These are phyloP conservation scores for Microplitis demolitor DNA, from an alignment of 1,140 invertebrate species.

Conservation along the genomic window DNA sequence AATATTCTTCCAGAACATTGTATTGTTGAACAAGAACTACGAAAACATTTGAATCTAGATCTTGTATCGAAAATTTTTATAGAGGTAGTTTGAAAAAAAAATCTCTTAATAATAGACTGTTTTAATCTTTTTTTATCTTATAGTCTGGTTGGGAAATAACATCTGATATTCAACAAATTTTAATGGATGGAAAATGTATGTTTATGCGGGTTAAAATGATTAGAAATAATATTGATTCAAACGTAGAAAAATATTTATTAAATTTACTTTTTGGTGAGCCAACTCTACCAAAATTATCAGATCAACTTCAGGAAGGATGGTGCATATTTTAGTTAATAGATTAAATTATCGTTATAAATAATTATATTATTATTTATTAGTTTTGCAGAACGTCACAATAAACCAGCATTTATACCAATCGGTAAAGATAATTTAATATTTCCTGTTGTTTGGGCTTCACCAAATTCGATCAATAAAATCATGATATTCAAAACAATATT, in stretches of 20 bases:
- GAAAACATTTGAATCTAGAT: conserved; percentile 47
- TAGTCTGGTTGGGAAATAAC: conserved; percentile 47
- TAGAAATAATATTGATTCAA: conserved; percentile 41
- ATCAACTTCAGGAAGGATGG: conserved; percentile 46
- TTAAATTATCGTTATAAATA: not conserved
- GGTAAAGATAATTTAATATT: conserved; percentile 46
- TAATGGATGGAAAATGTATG: conserved; percentile 53
- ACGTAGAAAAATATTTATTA: conserved; percentile 48
- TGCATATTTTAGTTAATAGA: conserved; percentile 27
- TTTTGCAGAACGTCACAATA: conserved; percentile 44
- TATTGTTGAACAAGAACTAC: conserved; percentile 48
- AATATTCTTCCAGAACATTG: conserved; percentile 49
- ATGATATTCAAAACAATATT: conserved; percentile 49
- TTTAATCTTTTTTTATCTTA: conserved; percentile 7
- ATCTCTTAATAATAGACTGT: not conserved
- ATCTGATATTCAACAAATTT: conserved; percentile 41
- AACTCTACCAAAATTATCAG: conserved; percentile 36
- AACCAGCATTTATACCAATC: conserved; percentile 40
- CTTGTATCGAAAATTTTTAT: conserved; percentile 44
- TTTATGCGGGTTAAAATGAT: conserved; percentile 48
- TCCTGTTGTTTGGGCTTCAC: conserved; percentile 51
- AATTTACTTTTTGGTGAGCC: conserved; percentile 48
- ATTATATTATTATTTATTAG: conserved; percentile 8
- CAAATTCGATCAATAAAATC: conserved; percentile 53
- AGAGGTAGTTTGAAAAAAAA: conserved; percentile 45